A percentile compares a stretch with the other conserved stretches of the same genome.
These are phyloP conservation scores for Rapana venosa DNA, from an alignment of 2,888 invertebrate genomes.

Conservation along the genomic window DNA sequence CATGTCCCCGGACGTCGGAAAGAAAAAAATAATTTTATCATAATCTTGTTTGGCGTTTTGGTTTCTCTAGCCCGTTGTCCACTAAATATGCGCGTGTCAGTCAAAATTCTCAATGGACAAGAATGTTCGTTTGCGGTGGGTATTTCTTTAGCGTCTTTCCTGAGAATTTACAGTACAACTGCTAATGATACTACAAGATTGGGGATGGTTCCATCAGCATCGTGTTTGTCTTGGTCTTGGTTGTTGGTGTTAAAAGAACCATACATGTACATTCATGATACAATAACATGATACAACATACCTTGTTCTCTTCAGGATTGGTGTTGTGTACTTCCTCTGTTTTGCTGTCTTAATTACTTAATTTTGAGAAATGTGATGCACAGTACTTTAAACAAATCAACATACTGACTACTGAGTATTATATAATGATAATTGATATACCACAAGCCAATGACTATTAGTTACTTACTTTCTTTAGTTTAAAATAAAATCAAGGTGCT, in stretches of 20 bases:
- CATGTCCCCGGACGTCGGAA: too few species aligned
- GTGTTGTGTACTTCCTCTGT: neutral
- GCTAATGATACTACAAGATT: too few species aligned
- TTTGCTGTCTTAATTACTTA: too few species aligned
- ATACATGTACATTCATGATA: neutral
- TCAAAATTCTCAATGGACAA: conserved; percentile 63
- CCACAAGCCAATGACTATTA: too few species aligned
- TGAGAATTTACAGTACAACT: neutral
- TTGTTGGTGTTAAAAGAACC: neutral
- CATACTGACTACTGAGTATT: too few species aligned
- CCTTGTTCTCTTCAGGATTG: neutral
- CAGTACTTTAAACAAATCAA: too few species aligned
- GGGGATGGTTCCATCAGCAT: too few species aligned
- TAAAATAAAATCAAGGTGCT: too few species aligned
- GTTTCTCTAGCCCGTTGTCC: neutral
- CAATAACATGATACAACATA: neutral
- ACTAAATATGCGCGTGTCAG: conserved; percentile 58
- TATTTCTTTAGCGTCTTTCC: neutral
- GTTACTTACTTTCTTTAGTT: too few species aligned
- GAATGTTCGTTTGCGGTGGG: conserved; percentile 62
- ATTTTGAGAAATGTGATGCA: too few species aligned
- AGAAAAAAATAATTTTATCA: neutral
- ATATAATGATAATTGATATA: too few species aligned
- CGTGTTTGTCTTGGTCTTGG: too few species aligned
- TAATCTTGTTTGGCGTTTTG: neutral